A percentile compares a stretch with the other conserved stretches of the same genome.
phyloP scores from a whole-genome alignment of 2,797 vertebrate genomes.

The Tragelaphus oryx region DNA sequence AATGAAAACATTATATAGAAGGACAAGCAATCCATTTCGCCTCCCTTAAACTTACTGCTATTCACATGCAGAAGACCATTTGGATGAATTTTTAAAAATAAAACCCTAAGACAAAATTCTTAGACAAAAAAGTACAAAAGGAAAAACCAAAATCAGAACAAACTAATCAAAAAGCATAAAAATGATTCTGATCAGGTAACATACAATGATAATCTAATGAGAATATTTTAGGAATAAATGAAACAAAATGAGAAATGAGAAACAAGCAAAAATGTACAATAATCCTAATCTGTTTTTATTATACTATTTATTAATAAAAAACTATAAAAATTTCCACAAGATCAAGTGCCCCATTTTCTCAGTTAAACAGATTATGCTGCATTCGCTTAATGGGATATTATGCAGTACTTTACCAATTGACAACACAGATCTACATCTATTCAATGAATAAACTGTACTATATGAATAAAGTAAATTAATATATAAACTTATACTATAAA shows the following conservation, averaged over 20 bases:
- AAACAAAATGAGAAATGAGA: neutral
- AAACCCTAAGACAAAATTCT: constrained; percentile 7
- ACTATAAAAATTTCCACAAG: neutral
- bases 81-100: neutral
- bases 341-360: neutral
- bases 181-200: neutral
- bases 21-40: neutral
- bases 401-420: neutral
- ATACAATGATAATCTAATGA: neutral
- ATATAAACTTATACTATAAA: constrained; percentile 18
- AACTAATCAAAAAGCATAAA: constrained; percentile 12
- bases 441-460: neutral
- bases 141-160: neutral
- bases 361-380: neutral
- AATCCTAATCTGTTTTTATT: neutral
- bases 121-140: neutral
- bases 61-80: neutral
- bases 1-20: neutral
- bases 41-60: constrained; percentile 12
- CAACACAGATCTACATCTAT: neutral
- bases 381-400: neutral
- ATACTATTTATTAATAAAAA: neutral
- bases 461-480: constrained; percentile 13
- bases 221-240: constrained; percentile 16
- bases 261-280: neutral